phyloP scores from a whole-genome alignment of 2,113 vertebrate species.

The Cinclus cinclus region DNA sequence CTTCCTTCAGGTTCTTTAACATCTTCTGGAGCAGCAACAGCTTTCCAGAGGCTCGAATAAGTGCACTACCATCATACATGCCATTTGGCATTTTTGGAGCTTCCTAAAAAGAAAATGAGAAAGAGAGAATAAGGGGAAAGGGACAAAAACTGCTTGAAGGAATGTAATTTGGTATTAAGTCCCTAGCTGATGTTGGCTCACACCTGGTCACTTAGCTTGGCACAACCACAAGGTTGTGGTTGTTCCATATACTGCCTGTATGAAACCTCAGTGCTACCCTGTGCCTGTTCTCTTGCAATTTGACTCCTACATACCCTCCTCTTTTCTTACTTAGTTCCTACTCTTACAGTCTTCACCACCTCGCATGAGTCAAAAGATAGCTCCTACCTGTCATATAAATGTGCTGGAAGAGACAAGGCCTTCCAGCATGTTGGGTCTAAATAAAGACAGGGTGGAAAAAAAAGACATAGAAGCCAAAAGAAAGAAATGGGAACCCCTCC shows the following conservation, averaged over 20 bases:
- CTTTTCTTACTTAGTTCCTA: not conserved
- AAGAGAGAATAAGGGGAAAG: not conserved
- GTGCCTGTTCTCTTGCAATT: not conserved
- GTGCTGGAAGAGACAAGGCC: not conserved
- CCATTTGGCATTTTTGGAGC: slow-evolving; percentile 97
- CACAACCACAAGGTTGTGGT: not conserved
- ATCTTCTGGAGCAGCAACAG: slow-evolving; percentile 92
- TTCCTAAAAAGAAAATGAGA: slow-evolving; percentile 76
- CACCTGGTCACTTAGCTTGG: not conserved
- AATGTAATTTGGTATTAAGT: not conserved
- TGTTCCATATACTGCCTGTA: not conserved
- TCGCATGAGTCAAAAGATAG: not conserved
- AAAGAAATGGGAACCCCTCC: not conserved
- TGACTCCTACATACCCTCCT: not conserved
- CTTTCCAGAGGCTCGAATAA: slow-evolving; percentile 93
- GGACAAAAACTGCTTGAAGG: not conserved
- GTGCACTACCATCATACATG: slow-evolving; percentile 93
- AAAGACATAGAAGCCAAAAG: not conserved
- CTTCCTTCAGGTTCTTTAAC: slow-evolving; percentile 93
- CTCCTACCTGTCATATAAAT: not conserved
- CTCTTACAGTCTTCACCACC: not conserved
- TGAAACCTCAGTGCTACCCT: not conserved
- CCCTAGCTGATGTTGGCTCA: not conserved
- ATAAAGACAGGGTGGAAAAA: not conserved
- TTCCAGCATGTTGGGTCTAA: not conserved